Evolutionary conservation across 2,797 vertebrate species (phyloP), one percentile per base, ranked within the genome.

Genomic region (Geotrypetes seraphini): DNA sequence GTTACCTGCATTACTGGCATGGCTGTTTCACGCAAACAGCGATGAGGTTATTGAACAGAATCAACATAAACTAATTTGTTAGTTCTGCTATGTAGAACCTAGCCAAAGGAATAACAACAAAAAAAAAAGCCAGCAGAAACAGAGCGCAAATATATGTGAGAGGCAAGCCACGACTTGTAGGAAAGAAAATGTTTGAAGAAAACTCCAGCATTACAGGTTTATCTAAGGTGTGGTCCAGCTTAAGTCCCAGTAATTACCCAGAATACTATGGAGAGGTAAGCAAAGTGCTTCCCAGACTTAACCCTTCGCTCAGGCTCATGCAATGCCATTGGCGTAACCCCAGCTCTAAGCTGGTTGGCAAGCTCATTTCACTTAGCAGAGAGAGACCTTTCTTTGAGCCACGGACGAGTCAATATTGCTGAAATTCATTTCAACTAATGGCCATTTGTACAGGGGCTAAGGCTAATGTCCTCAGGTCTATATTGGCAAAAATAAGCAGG

Each of bases 151-250:
- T 73, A 66, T 57, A 69, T 31, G 53, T 53, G 53, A 60, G 60
- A 66, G 74, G 71, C 94, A 96, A 88, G 94, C 81, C 73, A 54
- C 62, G 69, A 86, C 92, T 88, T 90, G 92, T 66, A 83, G 68
- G 53, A 52, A 69, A 72, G 79, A 86, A 87, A 86, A 81, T 87
- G 87, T 94, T 91, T 92, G 86, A 78, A 77, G 85, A 90, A 84
- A 84, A 79, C 32, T 63, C 71, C 55, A 64, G 83, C 71, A 68
- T 76, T 86, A 86, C 81, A 81, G 85, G 88, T 95, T 94, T 91
- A 89, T 87, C 86, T 84, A 93, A 92, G 91, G 89, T 81, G 90
- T 88, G 90, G 88, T 80, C 78, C 76, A 66, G 69, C 78, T 81
- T 89, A 86, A 88, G 79, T 80, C 71, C 63, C 75, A 76, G 83